phyloP scores from a whole-genome alignment of 2,797 vertebrate species.

The Ctenosaura bakeri region DNA sequence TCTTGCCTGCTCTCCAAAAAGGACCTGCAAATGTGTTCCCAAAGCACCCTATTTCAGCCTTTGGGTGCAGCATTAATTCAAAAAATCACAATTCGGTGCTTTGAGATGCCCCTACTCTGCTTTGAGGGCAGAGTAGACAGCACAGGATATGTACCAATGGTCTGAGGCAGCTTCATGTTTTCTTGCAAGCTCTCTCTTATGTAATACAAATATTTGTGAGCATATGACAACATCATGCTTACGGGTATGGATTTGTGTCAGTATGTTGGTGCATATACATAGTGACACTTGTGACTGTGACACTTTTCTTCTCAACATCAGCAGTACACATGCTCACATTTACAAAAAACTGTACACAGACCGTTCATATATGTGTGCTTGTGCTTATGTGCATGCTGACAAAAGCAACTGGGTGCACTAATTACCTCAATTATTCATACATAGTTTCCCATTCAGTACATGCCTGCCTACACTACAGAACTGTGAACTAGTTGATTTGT shows the following conservation, averaged over 20 bases:
- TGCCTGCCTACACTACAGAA: neutral
- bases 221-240: slow-evolving; percentile 19
- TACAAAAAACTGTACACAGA: neutral
- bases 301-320: neutral
- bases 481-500: slow-evolving; percentile 19
- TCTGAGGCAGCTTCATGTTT: neutral
- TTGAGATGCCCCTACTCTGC: too few relatives aligned
- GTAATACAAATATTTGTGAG: neutral
- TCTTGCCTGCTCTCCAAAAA: neutral
- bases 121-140: neutral
- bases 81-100: neutral
- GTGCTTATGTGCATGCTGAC: slow-evolving; percentile 27
- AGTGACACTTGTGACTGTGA: neutral
- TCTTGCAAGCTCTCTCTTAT: neutral
- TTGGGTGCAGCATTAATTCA: neutral
- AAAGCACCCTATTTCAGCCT: neutral
- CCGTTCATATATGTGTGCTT: neutral
- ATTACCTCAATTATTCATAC: neutral
- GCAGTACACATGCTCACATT: slow-evolving; percentile 4
- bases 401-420: neutral
- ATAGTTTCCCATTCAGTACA: neutral
- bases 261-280: neutral
- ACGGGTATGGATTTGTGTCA: neutral
- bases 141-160: neutral
- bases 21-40: neutral